A percentile compares a stretch with the other conserved stretches of the same genome.
These are phyloP conservation scores for Tringa solitaria DNA, from an alignment of 2,113 vertebrate species.

Conservation along the genomic window DNA sequence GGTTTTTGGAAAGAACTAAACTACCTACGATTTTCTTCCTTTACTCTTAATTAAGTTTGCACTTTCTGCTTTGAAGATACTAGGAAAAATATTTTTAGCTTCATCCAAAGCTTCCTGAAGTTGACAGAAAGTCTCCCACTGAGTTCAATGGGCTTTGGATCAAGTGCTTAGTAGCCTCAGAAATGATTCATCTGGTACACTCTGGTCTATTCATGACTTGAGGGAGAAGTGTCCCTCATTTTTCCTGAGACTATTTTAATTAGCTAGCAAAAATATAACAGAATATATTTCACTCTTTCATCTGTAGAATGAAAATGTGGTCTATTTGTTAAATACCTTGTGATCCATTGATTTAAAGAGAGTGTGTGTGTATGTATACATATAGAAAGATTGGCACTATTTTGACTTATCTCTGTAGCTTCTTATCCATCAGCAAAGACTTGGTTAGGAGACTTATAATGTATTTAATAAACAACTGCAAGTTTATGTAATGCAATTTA, in stretches of 20 bases:
- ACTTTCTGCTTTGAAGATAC: background rate
- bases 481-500: background rate
- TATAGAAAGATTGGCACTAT: background rate
- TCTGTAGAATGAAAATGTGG: background rate
- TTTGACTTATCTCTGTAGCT: background rate
- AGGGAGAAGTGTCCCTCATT: background rate
- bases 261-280: background rate
- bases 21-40: background rate
- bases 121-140: background rate
- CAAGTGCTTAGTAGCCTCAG: background rate
- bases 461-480: background rate
- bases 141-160: background rate
- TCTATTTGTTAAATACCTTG: background rate
- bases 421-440: background rate
- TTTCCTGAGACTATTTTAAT: background rate
- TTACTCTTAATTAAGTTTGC: background rate
- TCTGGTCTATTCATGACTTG: background rate
- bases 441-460: background rate
- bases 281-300: rapidly evolving
- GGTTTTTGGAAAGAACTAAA: background rate
- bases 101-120: background rate
- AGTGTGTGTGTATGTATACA: no score
- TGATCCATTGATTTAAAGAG: background rate
- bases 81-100: background rate
- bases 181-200: background rate